Evolutionary conservation across 2,797 vertebrate genomes (phyloP), one percentile per base, ranked within the genome.

Genomic region (Fistularia tabacaria): DNA sequence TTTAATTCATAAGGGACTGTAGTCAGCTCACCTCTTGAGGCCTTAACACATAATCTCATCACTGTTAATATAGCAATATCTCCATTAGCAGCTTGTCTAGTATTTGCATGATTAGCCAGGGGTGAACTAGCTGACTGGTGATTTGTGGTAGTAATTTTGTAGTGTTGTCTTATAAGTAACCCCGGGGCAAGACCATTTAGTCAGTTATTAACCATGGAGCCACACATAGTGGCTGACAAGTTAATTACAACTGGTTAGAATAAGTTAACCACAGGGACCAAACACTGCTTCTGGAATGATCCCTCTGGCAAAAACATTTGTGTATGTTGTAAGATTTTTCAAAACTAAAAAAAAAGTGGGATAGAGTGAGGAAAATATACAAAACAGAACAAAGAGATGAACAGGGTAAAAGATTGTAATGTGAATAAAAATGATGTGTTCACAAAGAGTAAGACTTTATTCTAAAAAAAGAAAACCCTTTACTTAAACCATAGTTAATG

Each of bases 241-340:
- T 83, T 88, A 82, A 88, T 87, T 85, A 85, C 62, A 62, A 69
- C 72, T 76, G 71, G 79, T 87, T 84, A 81, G 63, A 39, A 49
- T 73, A 60, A 73, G 81, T 85, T 83, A 82, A 66, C 64, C 62
- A 72, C 64, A 62, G 66, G 52, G 63, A 68, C 50, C 38, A 41
- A 43, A 39, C 46, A 56, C 39, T 9, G 46, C 11, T 53, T 51
- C 1, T 51, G 52, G 41, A 64, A 57, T 43, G 45, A 70, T 73
- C 42, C 51, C 54, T 55, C 3, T 8, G 54, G 58, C 59, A 42
- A 61, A 10, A 42, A 61, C 48, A 46, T 38, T 62, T 71, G 25
- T 61, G 49, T 59, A 57, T 53, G 48, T 58, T 74, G 14, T 0
- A 46, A 9, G 15, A 39, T 53, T 38, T 71, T 63, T 67, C 60